Percentiles rank a stretch among this genome's conserved stretches.
These are phyloP conservation scores for Ichneumoninae sp. DNA, from an alignment of 2,888 invertebrate genomes.

Conservation along the genomic window DNA sequence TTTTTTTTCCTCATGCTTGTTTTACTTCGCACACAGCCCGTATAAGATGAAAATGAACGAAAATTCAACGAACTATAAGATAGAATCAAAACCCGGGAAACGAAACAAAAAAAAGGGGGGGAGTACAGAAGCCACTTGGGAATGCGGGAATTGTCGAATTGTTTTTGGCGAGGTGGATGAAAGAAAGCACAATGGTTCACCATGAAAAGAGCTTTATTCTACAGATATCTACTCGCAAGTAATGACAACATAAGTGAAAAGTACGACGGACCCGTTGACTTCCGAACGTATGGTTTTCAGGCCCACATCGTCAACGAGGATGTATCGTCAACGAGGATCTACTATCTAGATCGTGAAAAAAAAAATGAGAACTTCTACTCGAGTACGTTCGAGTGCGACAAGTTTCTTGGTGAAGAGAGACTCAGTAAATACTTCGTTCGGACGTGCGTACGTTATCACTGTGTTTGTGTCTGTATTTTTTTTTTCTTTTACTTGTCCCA, in stretches of 20 bases:
- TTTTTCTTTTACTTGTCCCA: constrained; percentile 36
- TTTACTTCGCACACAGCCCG: background rate
- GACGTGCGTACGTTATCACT: too few relatives aligned
- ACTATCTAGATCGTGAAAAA: constrained; percentile 42
- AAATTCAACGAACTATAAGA: background rate
- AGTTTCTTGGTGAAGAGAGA: background rate
- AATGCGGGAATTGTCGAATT: constrained; percentile 52
- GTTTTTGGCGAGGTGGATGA: constrained; percentile 78
- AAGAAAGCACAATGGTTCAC: constrained; percentile 82
- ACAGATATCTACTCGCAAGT: constrained; percentile 77
- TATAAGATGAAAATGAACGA: background rate
- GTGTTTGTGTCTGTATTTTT: background rate
- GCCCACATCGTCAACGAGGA: constrained; percentile 37
- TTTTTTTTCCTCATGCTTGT: constrained; percentile 5
- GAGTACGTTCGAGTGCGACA: constrained; percentile 42
- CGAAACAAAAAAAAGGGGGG: constrained; percentile 20
- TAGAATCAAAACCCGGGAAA: constrained; percentile 13
- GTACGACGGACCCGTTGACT: constrained; percentile 45
- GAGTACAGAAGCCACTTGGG: constrained; percentile 43
- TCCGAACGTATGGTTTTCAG: constrained; percentile 12
- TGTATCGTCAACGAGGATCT: constrained; percentile 54
- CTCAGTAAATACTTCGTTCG: too few relatives aligned
- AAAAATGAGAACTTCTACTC: constrained; percentile 18
- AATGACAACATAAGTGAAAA: constrained; percentile 75
- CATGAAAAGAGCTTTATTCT: constrained; percentile 82